phyloP scores from a whole-genome alignment of 2,888 invertebrate genomes.

The Drosophila robusta region DNA sequence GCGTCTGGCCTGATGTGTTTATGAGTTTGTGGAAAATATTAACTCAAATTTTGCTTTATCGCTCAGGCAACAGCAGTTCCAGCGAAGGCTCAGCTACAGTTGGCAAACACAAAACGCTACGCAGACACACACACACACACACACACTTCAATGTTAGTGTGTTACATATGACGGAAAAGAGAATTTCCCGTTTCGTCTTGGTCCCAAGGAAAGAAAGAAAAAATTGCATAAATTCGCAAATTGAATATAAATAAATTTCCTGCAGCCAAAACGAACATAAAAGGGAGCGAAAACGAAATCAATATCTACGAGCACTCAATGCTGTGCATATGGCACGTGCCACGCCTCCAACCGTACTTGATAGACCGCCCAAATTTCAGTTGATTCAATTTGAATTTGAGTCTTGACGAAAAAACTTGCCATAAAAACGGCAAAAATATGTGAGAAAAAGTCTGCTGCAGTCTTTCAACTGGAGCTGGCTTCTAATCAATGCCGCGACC shows the following conservation, averaged over 20 bases:
- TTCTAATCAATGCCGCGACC: constrained; percentile 46
- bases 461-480: neutral
- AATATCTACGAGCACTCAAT: constrained; percentile 37
- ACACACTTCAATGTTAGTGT: constrained; percentile 3
- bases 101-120: constrained; percentile 21
- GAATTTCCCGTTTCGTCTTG: constrained; percentile 47
- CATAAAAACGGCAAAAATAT: constrained; percentile 40
- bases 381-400: constrained; percentile 69
- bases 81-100: constrained; percentile 33
- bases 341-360: constrained; percentile 24
- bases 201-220: constrained; percentile 18
- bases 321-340: constrained; percentile 57
- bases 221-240: constrained; percentile 69
- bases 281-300: constrained; percentile 24
- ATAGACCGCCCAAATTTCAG: constrained; percentile 30
- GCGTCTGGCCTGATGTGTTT: constrained; percentile 48
- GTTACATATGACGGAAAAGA: constrained; percentile 42
- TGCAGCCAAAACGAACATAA: constrained; percentile 47
- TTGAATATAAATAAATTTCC: constrained; percentile 81
- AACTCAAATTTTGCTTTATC: constrained; percentile 41
- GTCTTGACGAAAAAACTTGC: constrained; percentile 17
- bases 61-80: constrained; percentile 33
- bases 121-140: constrained; percentile 20
- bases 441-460: constrained; percentile 8
- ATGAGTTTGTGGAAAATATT: constrained; percentile 74